Base-by-base conservation (phyloP, 2,888 invertebrate genomes). In the Polyommatus icarus region DNA sequence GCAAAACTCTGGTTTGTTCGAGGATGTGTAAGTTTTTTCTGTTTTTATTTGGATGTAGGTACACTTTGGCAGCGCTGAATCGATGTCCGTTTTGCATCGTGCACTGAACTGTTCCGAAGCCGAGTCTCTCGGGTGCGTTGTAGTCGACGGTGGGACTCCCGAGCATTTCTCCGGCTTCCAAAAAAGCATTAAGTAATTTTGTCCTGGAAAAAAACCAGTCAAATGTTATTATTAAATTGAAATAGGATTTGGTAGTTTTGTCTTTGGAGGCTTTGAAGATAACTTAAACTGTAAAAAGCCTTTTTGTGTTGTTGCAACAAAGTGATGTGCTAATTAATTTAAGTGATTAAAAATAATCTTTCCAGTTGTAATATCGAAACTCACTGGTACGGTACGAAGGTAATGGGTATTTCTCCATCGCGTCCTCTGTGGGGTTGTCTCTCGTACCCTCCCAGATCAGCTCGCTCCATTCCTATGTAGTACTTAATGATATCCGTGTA, bases 101-200 rank as follows among this genome's bases (percentile, higher is more conserved):
- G 0, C 95, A 94, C 88, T 97, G 96, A 0, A 96, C 95, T 82
- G 94, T 95, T 0, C 96, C 95, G 50, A 96, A 96, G 4, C 97
- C 97, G 81, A 96, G 84, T 83, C 95, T 95, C 7, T 95, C 88
- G 1, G 93, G 93, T 50, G 95, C 94, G 83, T 96, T 97, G 85
- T 97, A 96, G 85, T 97, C 97, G 15, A 96, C 92, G 73, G 95
- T 95, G 0, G 94, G 92, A 85, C 96, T 95, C 0, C 97, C 97
- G 57, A 96, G 93, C 84, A 96, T 92, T 84, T 94, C 92, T 3
- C 96, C 96, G 1, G 96, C 96, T 80, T 95, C 90, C 0, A 96
- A 86, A 85, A 95, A 96, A 0, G 95, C 94, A 59, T 87, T 84
- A 5, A 88, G 79, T 80, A 93, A 82, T 83, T 88, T 90, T 3